Evolutionary conservation across 2,113 vertebrate genomes (phyloP), one percentile per base, ranked within the genome.

Genomic region (Colinus virginianus): DNA sequence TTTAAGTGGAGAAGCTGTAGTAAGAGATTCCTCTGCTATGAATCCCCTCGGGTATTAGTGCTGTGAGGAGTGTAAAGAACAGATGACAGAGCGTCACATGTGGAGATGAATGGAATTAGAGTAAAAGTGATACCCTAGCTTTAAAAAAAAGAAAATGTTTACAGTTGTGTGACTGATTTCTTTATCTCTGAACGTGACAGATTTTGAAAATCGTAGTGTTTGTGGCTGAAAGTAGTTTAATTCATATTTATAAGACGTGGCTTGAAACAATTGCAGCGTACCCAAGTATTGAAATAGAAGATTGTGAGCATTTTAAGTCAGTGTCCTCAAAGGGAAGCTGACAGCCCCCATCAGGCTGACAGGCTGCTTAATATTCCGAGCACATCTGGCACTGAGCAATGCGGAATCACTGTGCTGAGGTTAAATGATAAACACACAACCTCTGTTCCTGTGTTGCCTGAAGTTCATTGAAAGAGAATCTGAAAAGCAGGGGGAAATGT

Each of bases 401-500:
- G 56, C 84, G 58, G 84, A 94, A 94, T 67, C 78, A 70, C 71
- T 68, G 34, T 61, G 84, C 85, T 92, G 91, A 94, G 51, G 63
- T 95, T 81, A 95, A 88, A 38, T 81, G 61, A 90, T 94, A 61
- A 86, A 67, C 63, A 95, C 40, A 88, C 86, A 63, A 3, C 48
- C 59, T 93, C 90, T 89, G 26, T 92, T 95, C 30, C 23, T 71
- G 28, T 61, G 61, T 21, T 62, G 87, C 77, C 66, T 86, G 28
- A 83, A 83, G 56, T 94, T 85, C 68, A 71, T 92, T 92, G 81
- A 88, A 77, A 82, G 62, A 78, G 68, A 48, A 91, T 90, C 84
- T 92, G 95, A 94, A 88, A 77, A 91, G 64, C 78, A 68, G 78
- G 82, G 87, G 93, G 64, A 94, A 96, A 94, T 91, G 87, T 76